Percentiles rank a stretch among this genome's conserved stretches.
Evolutionary conservation across 2,113 vertebrate genomes (phyloP).

Genomic region (Talpa occidentalis): DNA sequence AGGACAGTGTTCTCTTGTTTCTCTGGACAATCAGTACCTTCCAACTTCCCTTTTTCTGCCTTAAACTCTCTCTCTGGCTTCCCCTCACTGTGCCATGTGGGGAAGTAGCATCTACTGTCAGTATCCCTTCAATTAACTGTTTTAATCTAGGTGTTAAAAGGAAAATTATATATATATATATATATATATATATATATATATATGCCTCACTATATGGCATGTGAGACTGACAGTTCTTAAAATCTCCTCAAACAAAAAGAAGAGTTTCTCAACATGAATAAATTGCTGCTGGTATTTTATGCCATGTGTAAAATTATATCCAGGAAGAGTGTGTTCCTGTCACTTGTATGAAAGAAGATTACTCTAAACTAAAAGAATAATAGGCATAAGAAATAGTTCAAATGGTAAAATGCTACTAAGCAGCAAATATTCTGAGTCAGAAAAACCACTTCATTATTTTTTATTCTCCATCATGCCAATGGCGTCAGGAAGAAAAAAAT

Average conservation of each 20-base stretch:
- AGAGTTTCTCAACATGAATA: background rate
- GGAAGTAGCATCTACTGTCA: background rate
- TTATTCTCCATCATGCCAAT: background rate
- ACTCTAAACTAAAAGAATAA: constrained; percentile 17
- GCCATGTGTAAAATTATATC: constrained; percentile 11
- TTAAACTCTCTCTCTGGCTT: background rate
- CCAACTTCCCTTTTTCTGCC: background rate
- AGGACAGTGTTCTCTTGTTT: background rate
- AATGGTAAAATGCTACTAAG: constrained; percentile 37
- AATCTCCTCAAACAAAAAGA: constrained; percentile 5
- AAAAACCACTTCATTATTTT: background rate
- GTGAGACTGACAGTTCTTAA: background rate
- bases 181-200: too few relatives aligned
- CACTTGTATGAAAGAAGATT: constrained; percentile 21
- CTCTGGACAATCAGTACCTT: background rate
- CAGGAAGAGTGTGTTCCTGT: background rate
- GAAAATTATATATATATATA: background rate
- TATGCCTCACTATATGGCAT: background rate
- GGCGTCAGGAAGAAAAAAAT: background rate
- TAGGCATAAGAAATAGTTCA: constrained; percentile 30
- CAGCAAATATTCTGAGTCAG: background rate
- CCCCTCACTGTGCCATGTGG: background rate
- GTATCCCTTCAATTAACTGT: background rate
- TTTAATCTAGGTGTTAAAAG: background rate
- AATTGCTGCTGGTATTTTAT: constrained; percentile 15